Percentiles rank a stretch among this genome's conserved stretches.
phyloP scores from a whole-genome alignment of 2,797 vertebrate genomes.

The Knipowitschia caucasica region DNA sequence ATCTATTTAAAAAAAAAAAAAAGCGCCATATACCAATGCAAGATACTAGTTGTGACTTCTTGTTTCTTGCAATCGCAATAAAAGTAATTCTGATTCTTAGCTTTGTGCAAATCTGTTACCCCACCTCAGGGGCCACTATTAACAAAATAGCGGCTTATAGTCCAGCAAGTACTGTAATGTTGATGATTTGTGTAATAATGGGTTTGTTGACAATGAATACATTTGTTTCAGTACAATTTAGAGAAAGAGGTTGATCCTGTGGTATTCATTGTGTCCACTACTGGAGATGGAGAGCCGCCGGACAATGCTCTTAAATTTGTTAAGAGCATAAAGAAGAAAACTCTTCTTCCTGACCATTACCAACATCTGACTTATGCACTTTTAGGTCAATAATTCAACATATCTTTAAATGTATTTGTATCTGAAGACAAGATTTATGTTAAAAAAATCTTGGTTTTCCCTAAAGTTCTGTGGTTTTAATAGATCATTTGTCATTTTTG shows the following conservation, averaged over 20 bases:
- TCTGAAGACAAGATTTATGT: neutral
- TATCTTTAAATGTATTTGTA: neutral
- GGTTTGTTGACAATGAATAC: slow-evolving; percentile 13
- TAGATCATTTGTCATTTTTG: slow-evolving; percentile 13
- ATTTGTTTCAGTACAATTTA: slow-evolving; percentile 81
- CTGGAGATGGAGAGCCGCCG: slow-evolving; percentile 91
- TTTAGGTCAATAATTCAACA: slow-evolving; percentile 82
- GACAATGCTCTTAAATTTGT: slow-evolving; percentile 87
- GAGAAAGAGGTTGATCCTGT: slow-evolving; percentile 85
- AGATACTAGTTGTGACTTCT: too few relatives aligned
- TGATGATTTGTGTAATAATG: neutral
- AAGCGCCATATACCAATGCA: too few relatives aligned
- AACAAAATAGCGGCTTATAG: too few relatives aligned
- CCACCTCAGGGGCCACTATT: too few relatives aligned
- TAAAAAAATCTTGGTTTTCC: neutral
- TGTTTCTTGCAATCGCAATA: too few relatives aligned
- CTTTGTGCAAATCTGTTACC: too few relatives aligned
- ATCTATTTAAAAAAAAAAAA: too few relatives aligned
- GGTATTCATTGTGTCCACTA: slow-evolving; percentile 91
- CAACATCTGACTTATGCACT: slow-evolving; percentile 86
- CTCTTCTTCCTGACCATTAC: slow-evolving; percentile 74
- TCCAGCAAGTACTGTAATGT: neutral
- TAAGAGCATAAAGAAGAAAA: slow-evolving; percentile 79
- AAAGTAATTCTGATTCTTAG: too few relatives aligned
- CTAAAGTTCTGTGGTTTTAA: neutral